phyloP scores from a whole-genome alignment of 1,140 invertebrate species.

The Pachypeltis micranthus region DNA sequence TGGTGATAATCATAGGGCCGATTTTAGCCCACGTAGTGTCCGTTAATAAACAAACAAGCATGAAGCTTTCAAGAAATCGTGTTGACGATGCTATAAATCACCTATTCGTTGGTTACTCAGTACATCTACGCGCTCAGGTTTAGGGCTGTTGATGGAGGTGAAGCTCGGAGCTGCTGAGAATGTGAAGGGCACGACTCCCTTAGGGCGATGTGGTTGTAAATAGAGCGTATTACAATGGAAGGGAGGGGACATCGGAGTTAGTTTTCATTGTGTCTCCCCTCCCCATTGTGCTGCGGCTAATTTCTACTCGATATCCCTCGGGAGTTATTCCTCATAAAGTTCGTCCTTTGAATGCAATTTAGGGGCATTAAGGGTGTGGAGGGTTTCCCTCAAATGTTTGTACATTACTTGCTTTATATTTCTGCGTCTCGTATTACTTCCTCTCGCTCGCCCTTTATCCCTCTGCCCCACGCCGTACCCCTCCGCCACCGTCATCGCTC shows the following conservation, averaged over 20 bases:
- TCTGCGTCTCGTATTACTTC: conserved; percentile 3
- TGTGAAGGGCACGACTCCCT: neutral
- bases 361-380: neutral
- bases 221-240: conserved; percentile 4
- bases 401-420: conserved; percentile 8
- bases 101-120: too few species aligned
- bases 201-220: neutral
- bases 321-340: conserved; percentile 6
- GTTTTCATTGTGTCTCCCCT: conserved; percentile 4
- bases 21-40: too few species aligned
- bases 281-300: neutral
- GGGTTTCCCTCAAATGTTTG: neutral
- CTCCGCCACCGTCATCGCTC: too few species aligned
- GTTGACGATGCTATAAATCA: too few species aligned
- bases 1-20: too few species aligned
- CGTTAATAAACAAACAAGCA: too few species aligned
- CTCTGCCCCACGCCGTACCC: too few species aligned
- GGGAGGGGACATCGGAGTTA: conserved; percentile 3
- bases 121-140: too few species aligned
- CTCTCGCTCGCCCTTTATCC: too few species aligned
- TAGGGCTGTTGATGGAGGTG: too few species aligned
- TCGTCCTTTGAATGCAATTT: conserved; percentile 4
- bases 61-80: too few species aligned
- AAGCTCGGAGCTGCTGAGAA: neutral
- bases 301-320: conserved; percentile 8